phyloP scores from a whole-genome alignment of 2,113 vertebrate species.

The Megaceryle maxima region DNA sequence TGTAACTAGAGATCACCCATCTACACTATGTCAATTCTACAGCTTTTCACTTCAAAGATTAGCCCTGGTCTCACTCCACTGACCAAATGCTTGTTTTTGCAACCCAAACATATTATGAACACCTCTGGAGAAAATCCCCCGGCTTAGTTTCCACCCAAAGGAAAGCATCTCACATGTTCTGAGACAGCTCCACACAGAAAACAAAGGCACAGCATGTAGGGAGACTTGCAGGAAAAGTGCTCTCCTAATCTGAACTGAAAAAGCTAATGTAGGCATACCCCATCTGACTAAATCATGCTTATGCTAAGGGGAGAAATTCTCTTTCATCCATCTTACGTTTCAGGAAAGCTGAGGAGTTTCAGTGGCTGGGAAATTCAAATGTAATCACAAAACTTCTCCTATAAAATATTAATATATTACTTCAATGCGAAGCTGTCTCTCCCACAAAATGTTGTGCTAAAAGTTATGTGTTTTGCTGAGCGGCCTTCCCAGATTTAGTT shows the following conservation, averaged over 20 bases:
- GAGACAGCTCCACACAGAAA: not conserved
- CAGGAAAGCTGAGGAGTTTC: not conserved
- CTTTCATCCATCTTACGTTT: not conserved
- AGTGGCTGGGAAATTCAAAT: not conserved
- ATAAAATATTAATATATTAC: not conserved
- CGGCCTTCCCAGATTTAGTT: not conserved
- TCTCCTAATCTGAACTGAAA: not conserved
- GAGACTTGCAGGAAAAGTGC: not conserved
- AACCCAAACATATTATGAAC: not conserved
- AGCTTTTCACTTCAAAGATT: not conserved
- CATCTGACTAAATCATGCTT: not conserved
- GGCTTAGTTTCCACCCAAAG: not conserved
- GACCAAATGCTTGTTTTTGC: not conserved
- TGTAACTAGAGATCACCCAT: not conserved
- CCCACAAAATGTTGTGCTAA: not conserved
- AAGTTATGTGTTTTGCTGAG: not conserved
- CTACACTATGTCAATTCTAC: not conserved
- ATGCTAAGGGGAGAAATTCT: not conserved
- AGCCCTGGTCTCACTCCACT: not conserved
- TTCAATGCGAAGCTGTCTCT: not conserved
- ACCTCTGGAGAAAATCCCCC: not conserved
- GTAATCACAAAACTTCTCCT: not conserved
- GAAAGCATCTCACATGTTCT: not conserved
- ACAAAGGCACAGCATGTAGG: accelerated
- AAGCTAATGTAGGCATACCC: not conserved